Evolutionary conservation across 1,140 invertebrate species (phyloP).

Genomic region (Portunus trituberculatus): DNA sequence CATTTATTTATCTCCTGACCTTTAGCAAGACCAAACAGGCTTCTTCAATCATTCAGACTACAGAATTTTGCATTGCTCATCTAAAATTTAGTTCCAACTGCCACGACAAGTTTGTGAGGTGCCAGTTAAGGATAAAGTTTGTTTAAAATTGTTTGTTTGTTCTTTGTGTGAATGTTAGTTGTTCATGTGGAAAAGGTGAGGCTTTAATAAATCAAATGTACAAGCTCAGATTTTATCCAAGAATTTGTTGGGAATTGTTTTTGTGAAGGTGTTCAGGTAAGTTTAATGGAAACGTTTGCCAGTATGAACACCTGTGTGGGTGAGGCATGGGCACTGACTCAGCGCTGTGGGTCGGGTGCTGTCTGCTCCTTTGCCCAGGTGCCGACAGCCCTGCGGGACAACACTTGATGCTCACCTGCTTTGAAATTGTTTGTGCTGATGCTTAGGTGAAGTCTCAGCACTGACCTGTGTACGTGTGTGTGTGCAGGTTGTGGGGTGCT

Average conservation of each 20-base stretch:
- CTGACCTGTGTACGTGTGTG: constrained; percentile 3
- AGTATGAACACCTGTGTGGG: neutral
- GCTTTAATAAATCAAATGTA: too few species aligned
- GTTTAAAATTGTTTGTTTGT: neutral
- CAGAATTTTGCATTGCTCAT: neutral
- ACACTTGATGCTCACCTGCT: neutral
- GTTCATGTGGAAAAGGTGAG: too few species aligned
- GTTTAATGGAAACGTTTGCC: neutral
- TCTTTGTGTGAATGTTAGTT: neutral
- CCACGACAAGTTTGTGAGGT: constrained; percentile 11
- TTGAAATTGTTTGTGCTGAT: neutral
- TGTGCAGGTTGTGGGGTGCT: constrained; percentile 62
- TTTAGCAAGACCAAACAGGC: neutral
- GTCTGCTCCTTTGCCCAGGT: neutral
- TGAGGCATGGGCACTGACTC: neutral
- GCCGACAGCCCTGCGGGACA: neutral
- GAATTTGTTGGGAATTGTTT: neutral
- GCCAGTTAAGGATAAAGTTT: neutral
- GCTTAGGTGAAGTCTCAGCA: too few species aligned
- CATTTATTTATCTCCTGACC: neutral
- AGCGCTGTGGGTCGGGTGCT: neutral
- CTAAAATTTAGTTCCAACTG: neutral
- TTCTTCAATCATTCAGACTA: neutral
- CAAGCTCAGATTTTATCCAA: too few species aligned
- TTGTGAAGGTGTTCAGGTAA: neutral